Base-by-base conservation (phyloP, 1,140 invertebrate genomes). In the Nymphalis io region DNA sequence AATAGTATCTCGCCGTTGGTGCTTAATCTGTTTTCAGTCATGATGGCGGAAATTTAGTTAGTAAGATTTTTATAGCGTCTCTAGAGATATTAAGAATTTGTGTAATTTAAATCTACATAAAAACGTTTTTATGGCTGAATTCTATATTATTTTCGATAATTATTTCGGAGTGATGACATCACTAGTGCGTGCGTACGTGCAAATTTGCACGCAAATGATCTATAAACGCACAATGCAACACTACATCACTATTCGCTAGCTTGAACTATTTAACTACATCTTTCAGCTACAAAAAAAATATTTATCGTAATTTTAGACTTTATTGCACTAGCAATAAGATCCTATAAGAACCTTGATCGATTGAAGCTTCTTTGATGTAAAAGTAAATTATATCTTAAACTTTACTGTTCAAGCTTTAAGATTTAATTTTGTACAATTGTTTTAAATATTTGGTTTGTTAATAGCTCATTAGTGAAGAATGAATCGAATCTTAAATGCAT, bases 111-210 rank as follows among this genome's bases (percentile, higher is more conserved):
- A 33, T 33, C 1, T 33, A 33, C 10, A 33, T 8, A 8, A 33
- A 33, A 8, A n/a, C n/a, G n/a, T n/a, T 33, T 33, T 33, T 33
- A 33, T 33, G 10, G 27, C 27, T 8, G 4, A 57, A 21, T 53
- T 46, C 21, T 38, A 53, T 15, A 53, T 20, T 20, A 8, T 20
- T 23, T 6, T 21, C 51, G 51, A 23, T 23, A 23, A 21, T 0
- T 55, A 27, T 27, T 55, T 72, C 64, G 64, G 57, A 58, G 39
- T 27, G 10, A 38, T 18, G 12, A 59, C 78, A 76, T 74, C 81
- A 70, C 76, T 81, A 79, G 3, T 38, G 15, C 27, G 59, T 79
- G 82, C 73, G 75, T 83, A 84, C 82, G 82, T 84, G 81, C 78
- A 67, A 73, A 74, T 73, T 73, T n/a, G 74, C 82, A 83, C 75